These are phyloP conservation scores for Drosophila emarginata DNA, from an alignment of 2,888 invertebrate genomes.

Conservation along the genomic window DNA sequence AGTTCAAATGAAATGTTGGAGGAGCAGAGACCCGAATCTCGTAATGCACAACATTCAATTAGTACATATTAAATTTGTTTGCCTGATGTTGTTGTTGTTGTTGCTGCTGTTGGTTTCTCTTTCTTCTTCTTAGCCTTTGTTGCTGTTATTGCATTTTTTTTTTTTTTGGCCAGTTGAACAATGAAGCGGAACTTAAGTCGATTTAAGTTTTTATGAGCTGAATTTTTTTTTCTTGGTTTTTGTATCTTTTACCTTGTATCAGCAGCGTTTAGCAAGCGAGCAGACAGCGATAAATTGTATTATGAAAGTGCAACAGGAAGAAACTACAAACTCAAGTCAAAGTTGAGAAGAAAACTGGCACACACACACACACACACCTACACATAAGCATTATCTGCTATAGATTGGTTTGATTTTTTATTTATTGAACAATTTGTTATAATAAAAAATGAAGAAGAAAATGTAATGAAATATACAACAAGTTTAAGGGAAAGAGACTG, in stretches of 20 bases:
- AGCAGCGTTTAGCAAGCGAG: conserved; percentile 20
- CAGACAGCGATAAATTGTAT: conserved; percentile 48
- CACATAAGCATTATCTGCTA: not conserved
- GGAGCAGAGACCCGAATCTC: conserved; percentile 18
- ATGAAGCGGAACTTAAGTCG: conserved; percentile 67
- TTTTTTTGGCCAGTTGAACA: conserved; percentile 46
- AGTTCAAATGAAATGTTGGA: conserved; percentile 48
- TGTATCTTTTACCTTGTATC: conserved; percentile 45
- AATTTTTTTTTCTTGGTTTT: conserved; percentile 35
- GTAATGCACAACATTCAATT: conserved; percentile 67
- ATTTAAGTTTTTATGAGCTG: conserved; percentile 62
- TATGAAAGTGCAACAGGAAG: conserved; percentile 45
- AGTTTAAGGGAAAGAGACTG: not conserved
- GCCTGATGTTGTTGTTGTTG: conserved; percentile 33
- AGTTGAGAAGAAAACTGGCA: conserved; percentile 39
- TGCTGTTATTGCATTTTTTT: conserved; percentile 20
- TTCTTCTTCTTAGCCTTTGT: conserved; percentile 27
- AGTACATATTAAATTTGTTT: conserved; percentile 66
- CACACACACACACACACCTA: not conserved
- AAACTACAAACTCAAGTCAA: conserved; percentile 33
- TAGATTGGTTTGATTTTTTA: conserved; percentile 7
- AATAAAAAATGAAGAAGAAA: not conserved
- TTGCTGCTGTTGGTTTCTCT: conserved; percentile 38
- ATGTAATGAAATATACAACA: not conserved
- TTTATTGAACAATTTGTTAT: conserved; percentile 5